These are phyloP conservation scores for Chrosomus eos DNA, from an alignment of 2,797 vertebrate genomes.

Conservation along the genomic window DNA sequence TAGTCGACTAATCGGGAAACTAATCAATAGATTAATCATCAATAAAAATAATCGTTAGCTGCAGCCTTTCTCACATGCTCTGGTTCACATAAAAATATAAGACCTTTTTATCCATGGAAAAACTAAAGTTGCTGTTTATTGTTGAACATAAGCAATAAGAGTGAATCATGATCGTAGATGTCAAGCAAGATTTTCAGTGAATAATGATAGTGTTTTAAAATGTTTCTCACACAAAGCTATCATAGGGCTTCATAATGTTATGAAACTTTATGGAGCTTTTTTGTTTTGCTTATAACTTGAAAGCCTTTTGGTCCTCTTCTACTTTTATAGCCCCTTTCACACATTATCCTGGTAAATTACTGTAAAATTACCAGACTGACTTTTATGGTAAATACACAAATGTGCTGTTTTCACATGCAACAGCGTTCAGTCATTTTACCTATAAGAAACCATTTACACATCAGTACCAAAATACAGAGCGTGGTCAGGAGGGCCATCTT, in stretches of 20 bases:
- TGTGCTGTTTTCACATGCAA: too few species aligned
- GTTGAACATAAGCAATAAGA: neutral
- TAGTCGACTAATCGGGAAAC: too few species aligned
- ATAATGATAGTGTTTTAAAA: neutral
- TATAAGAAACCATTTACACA: too few species aligned
- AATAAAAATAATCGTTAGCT: too few species aligned
- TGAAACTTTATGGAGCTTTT: neutral
- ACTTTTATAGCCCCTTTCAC: neutral
- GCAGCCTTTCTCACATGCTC: too few species aligned
- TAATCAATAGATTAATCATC: too few species aligned
- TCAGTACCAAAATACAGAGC: neutral
- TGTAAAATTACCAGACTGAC: too few species aligned
- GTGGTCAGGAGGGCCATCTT: too few species aligned
- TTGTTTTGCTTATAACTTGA: neutral
- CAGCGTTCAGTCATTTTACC: accelerated
- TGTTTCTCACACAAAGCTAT: neutral
- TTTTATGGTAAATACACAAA: too few species aligned
- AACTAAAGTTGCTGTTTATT: neutral
- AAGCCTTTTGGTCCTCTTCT: neutral
- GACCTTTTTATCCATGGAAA: too few species aligned
- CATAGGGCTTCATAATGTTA: neutral
- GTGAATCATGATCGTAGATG: neutral
- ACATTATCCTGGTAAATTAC: too few species aligned
- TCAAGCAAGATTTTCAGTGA: neutral
- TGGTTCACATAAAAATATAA: too few species aligned